Evolutionary conservation across 2,797 vertebrate species (phyloP).

Genomic region (Falco cherrug): DNA sequence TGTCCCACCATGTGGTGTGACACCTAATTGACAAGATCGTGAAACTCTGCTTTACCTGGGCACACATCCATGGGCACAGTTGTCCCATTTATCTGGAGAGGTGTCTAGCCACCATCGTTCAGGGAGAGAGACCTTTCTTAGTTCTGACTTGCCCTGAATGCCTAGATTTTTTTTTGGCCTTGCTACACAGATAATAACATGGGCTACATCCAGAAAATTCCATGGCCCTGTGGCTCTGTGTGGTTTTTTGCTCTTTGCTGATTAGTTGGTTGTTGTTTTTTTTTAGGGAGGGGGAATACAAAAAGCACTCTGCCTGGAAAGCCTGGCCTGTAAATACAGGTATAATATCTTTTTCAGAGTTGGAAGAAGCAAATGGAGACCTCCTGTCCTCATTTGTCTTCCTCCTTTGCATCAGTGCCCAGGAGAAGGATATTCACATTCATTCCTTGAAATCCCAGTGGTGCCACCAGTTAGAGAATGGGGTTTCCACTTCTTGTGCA

Average conservation of each 20-base stretch:
- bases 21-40: neutral
- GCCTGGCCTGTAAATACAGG: neutral
- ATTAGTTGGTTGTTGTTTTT: neutral
- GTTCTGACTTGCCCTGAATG: neutral
- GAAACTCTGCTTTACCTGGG: neutral
- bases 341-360: neutral
- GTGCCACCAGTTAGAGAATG: fast-evolving
- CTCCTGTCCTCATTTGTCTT: conserved; percentile 27
- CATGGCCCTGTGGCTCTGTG: neutral
- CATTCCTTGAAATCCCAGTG: neutral
- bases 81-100: neutral
- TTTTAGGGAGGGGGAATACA: neutral
- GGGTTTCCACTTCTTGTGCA: conserved; percentile 27
- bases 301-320: neutral
- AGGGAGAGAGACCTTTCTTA: neutral
- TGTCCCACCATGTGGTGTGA: fast-evolving
- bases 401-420: neutral
- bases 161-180: neutral
- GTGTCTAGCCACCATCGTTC: neutral
- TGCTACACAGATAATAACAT: neutral
- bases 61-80: neutral
- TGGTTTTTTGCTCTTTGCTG: neutral
- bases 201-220: neutral
- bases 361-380: conserved; percentile 13
- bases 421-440: neutral